Percentiles rank a stretch among this genome's conserved stretches.
These are phyloP conservation scores for Fabriciana adippe DNA, from an alignment of 2,888 invertebrate genomes.

Conservation along the genomic window DNA sequence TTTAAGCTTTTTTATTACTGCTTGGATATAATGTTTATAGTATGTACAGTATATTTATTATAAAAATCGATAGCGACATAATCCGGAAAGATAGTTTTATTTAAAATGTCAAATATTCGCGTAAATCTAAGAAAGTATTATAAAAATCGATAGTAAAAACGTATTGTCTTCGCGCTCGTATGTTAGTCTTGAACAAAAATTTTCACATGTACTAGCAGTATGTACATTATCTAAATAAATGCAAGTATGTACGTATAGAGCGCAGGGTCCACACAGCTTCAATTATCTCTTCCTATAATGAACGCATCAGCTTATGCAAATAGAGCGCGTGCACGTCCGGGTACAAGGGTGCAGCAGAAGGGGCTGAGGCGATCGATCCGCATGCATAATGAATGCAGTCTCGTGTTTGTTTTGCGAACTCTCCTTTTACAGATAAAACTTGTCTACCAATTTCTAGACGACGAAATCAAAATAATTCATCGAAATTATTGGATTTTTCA, in stretches of 20 bases:
- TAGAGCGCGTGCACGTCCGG: constrained; percentile 32
- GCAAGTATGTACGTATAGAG: background rate
- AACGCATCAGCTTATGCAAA: constrained; percentile 49
- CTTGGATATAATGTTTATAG: background rate
- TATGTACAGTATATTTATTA: background rate
- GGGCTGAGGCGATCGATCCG: constrained; percentile 29
- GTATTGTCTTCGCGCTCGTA: background rate
- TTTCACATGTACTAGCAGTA: background rate
- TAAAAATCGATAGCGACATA: too few relatives aligned
- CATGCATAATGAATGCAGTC: constrained; percentile 30
- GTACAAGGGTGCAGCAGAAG: constrained; percentile 23
- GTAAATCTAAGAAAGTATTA: too few relatives aligned
- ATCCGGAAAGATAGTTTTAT: too few relatives aligned
- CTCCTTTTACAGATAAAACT: background rate
- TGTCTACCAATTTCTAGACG: background rate
- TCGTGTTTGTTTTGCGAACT: constrained; percentile 27
- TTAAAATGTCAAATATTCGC: too few relatives aligned
- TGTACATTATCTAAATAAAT: background rate
- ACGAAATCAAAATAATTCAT: too few relatives aligned
- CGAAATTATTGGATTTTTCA: too few relatives aligned
- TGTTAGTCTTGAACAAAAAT: too few relatives aligned
- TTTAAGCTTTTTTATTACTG: too few relatives aligned
- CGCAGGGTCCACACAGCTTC: constrained; percentile 26
- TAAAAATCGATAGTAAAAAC: too few relatives aligned
- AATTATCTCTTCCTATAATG: constrained; percentile 40